Evolutionary conservation across 1,140 invertebrate species (phyloP).

Genomic region (Macrobrachium rosenbergii): DNA sequence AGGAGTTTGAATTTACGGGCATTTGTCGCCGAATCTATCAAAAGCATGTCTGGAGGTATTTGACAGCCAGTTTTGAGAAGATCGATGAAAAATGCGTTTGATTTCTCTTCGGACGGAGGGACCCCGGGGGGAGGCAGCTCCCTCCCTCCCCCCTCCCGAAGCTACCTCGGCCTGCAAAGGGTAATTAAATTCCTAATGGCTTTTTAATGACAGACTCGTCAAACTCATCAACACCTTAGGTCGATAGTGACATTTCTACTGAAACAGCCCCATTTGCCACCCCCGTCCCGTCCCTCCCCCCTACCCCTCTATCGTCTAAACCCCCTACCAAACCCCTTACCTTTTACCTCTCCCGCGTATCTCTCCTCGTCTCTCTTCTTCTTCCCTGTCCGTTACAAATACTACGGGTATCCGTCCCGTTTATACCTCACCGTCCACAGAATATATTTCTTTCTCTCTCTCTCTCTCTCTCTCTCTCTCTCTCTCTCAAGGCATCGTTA

Average conservation of each 20-base stretch:
- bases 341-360: not conserved
- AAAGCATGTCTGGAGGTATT: conserved; percentile 28
- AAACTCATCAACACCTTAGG: too few relatives aligned
- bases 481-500: too few relatives aligned
- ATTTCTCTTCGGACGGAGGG: not conserved
- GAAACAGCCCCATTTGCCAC: not conserved
- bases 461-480: not conserved
- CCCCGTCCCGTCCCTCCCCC: not conserved
- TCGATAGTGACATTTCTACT: too few relatives aligned
- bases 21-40: conserved; percentile 30
- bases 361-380: not conserved
- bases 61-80: conserved; percentile 29
- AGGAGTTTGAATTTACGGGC: not conserved
- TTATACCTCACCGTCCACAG: not conserved
- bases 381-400: not conserved
- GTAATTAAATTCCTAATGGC: conserved; percentile 59
- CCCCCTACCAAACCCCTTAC: not conserved
- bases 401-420: not conserved
- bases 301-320: not conserved
- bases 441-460: not conserved
- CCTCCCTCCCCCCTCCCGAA: too few relatives aligned
- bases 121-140: not conserved
- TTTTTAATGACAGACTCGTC: conserved; percentile 52
- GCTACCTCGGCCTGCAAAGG: conserved; percentile 4
- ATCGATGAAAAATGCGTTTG: conserved; percentile 59